Evolutionary conservation across 2,113 vertebrate genomes (phyloP).

Genomic region (Macquaria australasica): DNA sequence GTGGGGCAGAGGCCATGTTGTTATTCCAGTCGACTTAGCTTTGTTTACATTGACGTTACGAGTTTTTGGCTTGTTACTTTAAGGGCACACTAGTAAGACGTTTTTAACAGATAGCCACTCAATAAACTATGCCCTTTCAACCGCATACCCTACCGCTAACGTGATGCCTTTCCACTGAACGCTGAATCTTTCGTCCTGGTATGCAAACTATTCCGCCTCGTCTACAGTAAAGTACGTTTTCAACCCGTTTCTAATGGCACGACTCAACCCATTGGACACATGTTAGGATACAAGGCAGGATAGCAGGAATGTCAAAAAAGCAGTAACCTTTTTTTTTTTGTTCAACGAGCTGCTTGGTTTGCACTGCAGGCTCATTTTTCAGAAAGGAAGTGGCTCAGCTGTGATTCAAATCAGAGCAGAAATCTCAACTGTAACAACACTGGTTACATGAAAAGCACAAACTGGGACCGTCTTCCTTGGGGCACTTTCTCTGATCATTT

Average conservation of each 20-base stretch:
- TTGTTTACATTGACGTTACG: slow-evolving; percentile 54
- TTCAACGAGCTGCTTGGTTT: neutral
- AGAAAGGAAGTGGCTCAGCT: neutral
- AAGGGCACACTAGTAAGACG: neutral
- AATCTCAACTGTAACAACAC: neutral
- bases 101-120: neutral
- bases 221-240: neutral
- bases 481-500: neutral
- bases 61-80: slow-evolving; percentile 10
- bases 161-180: neutral
- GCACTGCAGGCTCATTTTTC: neutral
- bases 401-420: neutral
- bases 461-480: too few relatives aligned
- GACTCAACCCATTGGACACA: neutral
- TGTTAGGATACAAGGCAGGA: neutral
- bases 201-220: neutral
- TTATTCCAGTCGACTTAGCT: slow-evolving; percentile 34
- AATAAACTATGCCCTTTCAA: neutral
- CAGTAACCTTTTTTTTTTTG: neutral
- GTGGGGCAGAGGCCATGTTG: slow-evolving; percentile 62
- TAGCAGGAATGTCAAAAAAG: neutral
- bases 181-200: neutral
- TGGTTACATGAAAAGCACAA: neutral
- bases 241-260: neutral
- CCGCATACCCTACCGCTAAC: too few relatives aligned